Evolutionary conservation across 2,797 vertebrate species (phyloP).

Genomic region (Siniperca scherzeri): DNA sequence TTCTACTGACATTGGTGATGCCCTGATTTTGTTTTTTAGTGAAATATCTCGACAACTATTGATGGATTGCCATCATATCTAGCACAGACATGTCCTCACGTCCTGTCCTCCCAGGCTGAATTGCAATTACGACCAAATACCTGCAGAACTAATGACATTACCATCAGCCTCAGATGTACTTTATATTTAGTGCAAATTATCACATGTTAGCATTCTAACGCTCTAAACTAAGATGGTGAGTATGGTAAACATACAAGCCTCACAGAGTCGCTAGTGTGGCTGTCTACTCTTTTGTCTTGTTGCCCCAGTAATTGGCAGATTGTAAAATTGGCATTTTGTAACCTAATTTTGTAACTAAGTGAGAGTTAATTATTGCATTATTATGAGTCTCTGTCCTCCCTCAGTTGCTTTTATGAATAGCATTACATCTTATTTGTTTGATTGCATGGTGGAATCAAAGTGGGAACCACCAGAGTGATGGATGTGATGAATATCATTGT

Average conservation of each 20-base stretch:
- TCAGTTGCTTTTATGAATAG: conserved; percentile 55
- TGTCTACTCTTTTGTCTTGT: not conserved
- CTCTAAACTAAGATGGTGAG: not conserved
- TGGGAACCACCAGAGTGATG: conserved; percentile 35
- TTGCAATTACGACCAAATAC: not conserved
- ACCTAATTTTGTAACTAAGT: not conserved
- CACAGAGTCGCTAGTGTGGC: no score
- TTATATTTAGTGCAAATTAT: not conserved
- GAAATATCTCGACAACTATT: not conserved
- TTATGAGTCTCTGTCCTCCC: conserved; percentile 27
- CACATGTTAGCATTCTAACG: not conserved
- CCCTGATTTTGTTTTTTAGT: not conserved
- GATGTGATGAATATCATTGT: conserved; percentile 67
- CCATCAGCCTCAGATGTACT: not conserved
- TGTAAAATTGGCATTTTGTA: not conserved
- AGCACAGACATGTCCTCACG: not conserved
- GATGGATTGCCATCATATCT: not conserved
- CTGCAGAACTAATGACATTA: not conserved
- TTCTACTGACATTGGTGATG: not conserved
- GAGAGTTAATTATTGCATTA: conserved; percentile 52
- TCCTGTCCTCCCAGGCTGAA: not conserved
- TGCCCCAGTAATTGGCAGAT: not conserved
- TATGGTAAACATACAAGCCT: not conserved
- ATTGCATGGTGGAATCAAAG: conserved; percentile 51
- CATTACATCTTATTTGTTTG: conserved; percentile 60